These are phyloP conservation scores for Cyprinus carpio DNA, from an alignment of 2,113 vertebrate species.

Conservation along the genomic window DNA sequence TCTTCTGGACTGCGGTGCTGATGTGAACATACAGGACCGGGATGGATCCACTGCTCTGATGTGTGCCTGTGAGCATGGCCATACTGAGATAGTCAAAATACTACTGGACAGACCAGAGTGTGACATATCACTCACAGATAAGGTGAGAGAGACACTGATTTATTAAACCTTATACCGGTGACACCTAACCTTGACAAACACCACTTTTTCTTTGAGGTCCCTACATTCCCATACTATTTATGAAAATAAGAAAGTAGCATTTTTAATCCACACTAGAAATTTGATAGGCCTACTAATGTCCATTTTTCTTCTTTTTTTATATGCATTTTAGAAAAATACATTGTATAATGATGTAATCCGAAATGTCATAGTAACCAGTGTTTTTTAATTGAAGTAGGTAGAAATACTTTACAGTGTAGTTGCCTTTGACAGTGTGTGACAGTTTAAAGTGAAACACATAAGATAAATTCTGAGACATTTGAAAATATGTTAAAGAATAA, in stretches of 20 bases:
- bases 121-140: constrained; percentile 77
- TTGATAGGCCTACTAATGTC: neutral
- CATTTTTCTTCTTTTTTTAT: neutral
- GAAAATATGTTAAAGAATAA: neutral
- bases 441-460: neutral
- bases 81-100: constrained; percentile 80
- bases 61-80: constrained; percentile 88
- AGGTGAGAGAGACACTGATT: constrained; percentile 68
- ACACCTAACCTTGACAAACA: too few relatives aligned
- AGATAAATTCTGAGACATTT: neutral
- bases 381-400: too few relatives aligned
- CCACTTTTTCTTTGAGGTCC: neutral
- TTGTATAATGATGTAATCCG: too few relatives aligned
- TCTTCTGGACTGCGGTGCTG: constrained; percentile 78
- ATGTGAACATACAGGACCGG: constrained; percentile 82
- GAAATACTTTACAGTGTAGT: neutral
- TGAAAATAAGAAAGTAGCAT: neutral
- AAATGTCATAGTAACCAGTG: too few relatives aligned
- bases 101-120: constrained; percentile 82
- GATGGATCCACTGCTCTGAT: constrained; percentile 89
- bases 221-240: neutral
- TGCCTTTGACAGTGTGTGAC: neutral
- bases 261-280: neutral
- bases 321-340: neutral
- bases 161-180: neutral